A percentile compares a stretch with the other conserved stretches of the same genome.
Evolutionary conservation across 2,113 vertebrate genomes (phyloP).

Genomic region (Sciurus niger): DNA sequence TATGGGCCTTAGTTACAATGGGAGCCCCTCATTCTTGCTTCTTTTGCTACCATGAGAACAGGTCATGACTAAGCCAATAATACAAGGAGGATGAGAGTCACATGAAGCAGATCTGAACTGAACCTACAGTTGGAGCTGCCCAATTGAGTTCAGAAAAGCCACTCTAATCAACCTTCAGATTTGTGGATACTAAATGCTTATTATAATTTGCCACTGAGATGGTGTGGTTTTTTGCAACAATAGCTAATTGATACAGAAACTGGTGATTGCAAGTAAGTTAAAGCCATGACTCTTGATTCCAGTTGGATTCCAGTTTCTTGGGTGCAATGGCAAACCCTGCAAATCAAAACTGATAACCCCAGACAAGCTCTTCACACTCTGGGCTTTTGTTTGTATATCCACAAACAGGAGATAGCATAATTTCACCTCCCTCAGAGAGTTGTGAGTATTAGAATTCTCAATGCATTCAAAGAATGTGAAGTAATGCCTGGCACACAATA

Average conservation of each 20-base stretch:
- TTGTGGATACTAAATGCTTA: constrained; percentile 18
- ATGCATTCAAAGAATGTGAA: constrained; percentile 53
- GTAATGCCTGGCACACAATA: constrained; percentile 41
- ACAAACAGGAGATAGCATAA: constrained; percentile 18
- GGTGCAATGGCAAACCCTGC: constrained; percentile 33
- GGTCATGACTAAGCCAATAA: constrained; percentile 1
- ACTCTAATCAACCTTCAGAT: constrained; percentile 7
- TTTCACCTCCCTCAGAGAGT: constrained; percentile 28
- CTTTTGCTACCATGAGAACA: background rate
- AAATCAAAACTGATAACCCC: constrained; percentile 47
- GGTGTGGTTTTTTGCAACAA: constrained; percentile 36
- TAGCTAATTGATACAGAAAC: constrained; percentile 28
- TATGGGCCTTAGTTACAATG: constrained; percentile 45
- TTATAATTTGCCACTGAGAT: constrained; percentile 50
- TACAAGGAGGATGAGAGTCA: constrained; percentile 14
- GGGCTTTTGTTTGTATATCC: constrained; percentile 26
- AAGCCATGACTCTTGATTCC: constrained; percentile 22
- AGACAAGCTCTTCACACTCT: constrained; percentile 21
- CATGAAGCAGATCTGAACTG: constrained; percentile 9
- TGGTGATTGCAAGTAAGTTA: constrained; percentile 27
- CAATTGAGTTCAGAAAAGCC: constrained; percentile 2
- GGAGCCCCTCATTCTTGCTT: background rate
- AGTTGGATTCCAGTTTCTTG: background rate
- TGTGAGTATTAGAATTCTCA: constrained; percentile 59
- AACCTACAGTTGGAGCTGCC: background rate